Evolutionary conservation across 2,797 vertebrate genomes (phyloP), one percentile per base, ranked within the genome.

Genomic region (Tokudaia tokunoshimensis): DNA sequence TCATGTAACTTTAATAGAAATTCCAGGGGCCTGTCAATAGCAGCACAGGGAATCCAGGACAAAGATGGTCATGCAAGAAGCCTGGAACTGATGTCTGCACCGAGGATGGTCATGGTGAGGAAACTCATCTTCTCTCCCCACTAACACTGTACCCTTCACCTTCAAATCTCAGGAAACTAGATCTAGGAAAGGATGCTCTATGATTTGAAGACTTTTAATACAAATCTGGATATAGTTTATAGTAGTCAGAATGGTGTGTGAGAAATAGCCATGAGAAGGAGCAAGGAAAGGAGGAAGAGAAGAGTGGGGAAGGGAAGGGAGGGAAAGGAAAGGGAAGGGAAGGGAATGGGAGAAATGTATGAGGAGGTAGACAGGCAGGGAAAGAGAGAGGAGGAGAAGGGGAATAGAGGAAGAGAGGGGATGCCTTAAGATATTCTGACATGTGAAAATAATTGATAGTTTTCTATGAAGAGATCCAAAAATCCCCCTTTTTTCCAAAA

Each of bases 51-150:
- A 67, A 83, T 31, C 41, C 50, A 82, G n/a, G 81, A 50, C 31
- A 80, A 84, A 55, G 10, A 20, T 1, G 24, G 41, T 3, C 15
- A 70, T 12, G 14, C 81, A 52, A 82, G 26, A 47, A 74, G 19
- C 13, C 34, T 78, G 37, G n/a, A 82, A 17, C 10, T 5, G 4
- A 15, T 3, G 47, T 44, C 70, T 13, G 0, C 75, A 17, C 15
- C 13, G 34, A 67, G n/a, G 22, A 9, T 2, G 0, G 6, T 31
- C 19, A 47, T 0, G 1, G 24, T 11, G 11, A 10, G 11, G 37
- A 75, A 47, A 24, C 14, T 44, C 3, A 8, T 6, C 55, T 29
- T n/a, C 37, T 41, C 6, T 47, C 57, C 0, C 17, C 26, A 8
- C 34, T 7, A 15, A 13, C 41, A 0, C 12, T 29, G 4, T 47